Conservation (phyloP, 2,797 vertebrate genomes). For the Etheostoma perlongum region DNA sequence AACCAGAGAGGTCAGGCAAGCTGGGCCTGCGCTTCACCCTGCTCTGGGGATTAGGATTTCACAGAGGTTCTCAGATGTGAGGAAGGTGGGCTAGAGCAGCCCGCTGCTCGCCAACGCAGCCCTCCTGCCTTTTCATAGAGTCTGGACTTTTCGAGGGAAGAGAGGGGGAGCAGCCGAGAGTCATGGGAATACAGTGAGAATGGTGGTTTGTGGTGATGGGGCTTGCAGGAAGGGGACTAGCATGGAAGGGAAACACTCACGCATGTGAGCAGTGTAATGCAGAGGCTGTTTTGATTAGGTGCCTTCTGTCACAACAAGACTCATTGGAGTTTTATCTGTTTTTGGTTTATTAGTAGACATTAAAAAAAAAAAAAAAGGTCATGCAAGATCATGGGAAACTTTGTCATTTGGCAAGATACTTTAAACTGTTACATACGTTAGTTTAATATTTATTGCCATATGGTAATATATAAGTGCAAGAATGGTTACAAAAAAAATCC, state of each 20-base stretch:
- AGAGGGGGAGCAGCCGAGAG: constrained; percentile 63
- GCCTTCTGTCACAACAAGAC: constrained; percentile 62
- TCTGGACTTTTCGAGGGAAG: constrained; percentile 71
- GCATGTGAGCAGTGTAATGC: constrained; percentile 47
- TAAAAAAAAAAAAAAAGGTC: constrained; percentile 54
- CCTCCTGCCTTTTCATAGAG: constrained; percentile 79
- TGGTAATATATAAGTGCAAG: background rate
- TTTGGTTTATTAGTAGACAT: constrained; percentile 33
- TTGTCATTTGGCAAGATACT: constrained; percentile 7
- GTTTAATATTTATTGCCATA: background rate
- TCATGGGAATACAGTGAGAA: constrained; percentile 83
- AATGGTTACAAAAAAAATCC: background rate
- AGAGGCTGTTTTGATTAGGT: constrained; percentile 72
- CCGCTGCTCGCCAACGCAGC: constrained; percentile 80
- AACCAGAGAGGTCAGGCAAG: constrained; percentile 99
- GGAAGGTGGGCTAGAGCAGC: constrained; percentile 86
- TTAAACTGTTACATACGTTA: background rate
- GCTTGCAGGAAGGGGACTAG: constrained; percentile 64
- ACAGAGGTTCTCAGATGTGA: constrained; percentile 90
- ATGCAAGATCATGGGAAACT: constrained; percentile 64
- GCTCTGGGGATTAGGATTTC: constrained; percentile 98
- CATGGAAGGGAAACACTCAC: constrained; percentile 49
- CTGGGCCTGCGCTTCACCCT: constrained; percentile 97
- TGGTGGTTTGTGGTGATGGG: constrained; percentile 69
- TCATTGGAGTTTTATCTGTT: constrained; percentile 38